phyloP scores from a whole-genome alignment of 2,888 invertebrate species.

The Idaea biselata region DNA sequence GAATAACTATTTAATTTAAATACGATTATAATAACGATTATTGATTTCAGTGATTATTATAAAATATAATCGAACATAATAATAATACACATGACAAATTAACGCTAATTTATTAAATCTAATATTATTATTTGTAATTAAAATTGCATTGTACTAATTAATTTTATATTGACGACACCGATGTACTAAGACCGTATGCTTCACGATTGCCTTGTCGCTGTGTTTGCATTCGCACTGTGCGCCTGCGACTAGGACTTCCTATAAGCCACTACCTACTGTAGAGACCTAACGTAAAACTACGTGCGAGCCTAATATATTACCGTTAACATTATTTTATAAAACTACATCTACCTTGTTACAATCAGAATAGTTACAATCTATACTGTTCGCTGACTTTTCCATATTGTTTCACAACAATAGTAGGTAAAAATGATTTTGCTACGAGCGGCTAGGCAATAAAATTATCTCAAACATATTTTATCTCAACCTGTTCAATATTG shows the following conservation, averaged over 20 bases:
- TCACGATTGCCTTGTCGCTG: conserved; percentile 48
- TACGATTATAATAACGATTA: conserved; percentile 66
- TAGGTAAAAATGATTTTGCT: no score
- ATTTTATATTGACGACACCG: conserved; percentile 62
- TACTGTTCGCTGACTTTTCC: no score
- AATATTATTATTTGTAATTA: conserved; percentile 47
- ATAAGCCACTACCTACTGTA: conserved; percentile 1
- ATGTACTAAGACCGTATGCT: conserved; percentile 56
- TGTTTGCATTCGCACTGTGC: conserved; percentile 28
- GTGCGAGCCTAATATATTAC: neutral
- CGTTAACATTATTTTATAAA: neutral
- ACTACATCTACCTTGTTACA: neutral
- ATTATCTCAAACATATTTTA: no score
- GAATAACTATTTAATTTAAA: conserved; percentile 61
- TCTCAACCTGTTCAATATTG: no score
- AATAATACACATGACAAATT: conserved; percentile 50
- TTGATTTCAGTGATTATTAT: conserved; percentile 54
- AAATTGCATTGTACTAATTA: conserved; percentile 71
- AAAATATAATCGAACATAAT: conserved; percentile 53
- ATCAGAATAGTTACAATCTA: no score
- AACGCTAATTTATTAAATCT: conserved; percentile 39
- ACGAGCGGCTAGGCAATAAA: no score
- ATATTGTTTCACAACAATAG: no score
- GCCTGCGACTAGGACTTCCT: neutral
- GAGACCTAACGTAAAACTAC: neutral